Evolutionary conservation across 2,888 invertebrate species (phyloP).

Genomic region (Meta bourneti): DNA sequence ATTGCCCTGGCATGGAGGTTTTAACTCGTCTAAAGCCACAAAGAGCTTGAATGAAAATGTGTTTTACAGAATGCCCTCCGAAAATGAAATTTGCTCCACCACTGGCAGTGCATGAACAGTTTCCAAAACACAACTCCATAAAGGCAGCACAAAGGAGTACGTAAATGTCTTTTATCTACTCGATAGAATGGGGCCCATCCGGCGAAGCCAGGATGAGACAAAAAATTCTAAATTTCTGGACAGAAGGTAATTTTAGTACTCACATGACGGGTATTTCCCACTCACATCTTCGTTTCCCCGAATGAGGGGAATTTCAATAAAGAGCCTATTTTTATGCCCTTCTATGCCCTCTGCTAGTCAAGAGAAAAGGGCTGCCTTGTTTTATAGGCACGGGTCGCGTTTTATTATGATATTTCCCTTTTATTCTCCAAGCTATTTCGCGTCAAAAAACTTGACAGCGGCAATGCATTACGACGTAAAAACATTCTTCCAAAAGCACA

Average conservation of each 20-base stretch:
- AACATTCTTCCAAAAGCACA: conserved; percentile 58
- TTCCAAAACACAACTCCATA: neutral
- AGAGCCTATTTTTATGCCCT: conserved; percentile 69
- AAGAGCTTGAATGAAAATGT: too few species aligned
- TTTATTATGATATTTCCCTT: conserved; percentile 76
- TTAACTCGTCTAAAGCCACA: too few species aligned
- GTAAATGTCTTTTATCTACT: neutral
- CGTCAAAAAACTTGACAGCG: conserved; percentile 75
- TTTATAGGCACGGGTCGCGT: conserved; percentile 72
- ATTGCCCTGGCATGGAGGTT: too few species aligned
- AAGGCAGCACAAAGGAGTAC: neutral
- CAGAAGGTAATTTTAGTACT: conserved; percentile 56
- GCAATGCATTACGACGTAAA: conserved; percentile 70
- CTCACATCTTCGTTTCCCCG: conserved; percentile 56
- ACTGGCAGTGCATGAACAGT: too few species aligned
- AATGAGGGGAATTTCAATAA: conserved; percentile 74
- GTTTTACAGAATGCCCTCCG: too few species aligned
- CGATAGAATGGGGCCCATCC: neutral
- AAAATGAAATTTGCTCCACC: too few species aligned
- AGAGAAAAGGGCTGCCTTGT: conserved; percentile 67
- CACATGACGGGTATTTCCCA: conserved; percentile 57
- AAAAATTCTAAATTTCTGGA: conserved; percentile 42
- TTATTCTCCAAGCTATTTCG: conserved; percentile 72
- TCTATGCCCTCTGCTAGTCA: conserved; percentile 61
- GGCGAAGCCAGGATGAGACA: neutral